phyloP scores from a whole-genome alignment of 2,797 vertebrate genomes.

The Mus caroli region DNA sequence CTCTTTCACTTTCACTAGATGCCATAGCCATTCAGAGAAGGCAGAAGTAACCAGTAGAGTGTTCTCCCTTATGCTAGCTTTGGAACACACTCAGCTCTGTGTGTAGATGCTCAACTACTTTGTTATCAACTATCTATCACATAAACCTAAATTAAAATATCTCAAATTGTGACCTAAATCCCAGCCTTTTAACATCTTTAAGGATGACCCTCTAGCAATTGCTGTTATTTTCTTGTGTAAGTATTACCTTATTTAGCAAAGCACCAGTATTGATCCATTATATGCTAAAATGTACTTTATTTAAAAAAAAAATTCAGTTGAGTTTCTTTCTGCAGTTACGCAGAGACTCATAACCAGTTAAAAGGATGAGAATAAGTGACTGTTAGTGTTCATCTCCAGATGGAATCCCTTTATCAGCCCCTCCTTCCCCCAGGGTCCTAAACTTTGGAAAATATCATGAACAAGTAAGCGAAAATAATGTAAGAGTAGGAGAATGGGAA shows the following conservation, averaged over 20 bases:
- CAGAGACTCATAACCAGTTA: not conserved
- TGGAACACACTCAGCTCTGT: not conserved
- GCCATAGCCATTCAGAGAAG: not conserved
- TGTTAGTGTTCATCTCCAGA: not conserved
- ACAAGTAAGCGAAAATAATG: not conserved
- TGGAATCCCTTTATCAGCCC: not conserved
- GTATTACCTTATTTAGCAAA: not conserved
- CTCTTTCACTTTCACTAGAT: not conserved
- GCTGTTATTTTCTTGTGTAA: not conserved
- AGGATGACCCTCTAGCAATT: not conserved
- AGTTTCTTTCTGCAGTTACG: not conserved
- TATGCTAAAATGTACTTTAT: not conserved
- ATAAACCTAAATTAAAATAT: not conserved
- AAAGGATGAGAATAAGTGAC: not conserved
- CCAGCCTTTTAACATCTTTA: not conserved
- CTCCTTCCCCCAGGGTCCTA: accelerated
- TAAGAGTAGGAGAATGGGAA: not conserved
- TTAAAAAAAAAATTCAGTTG: not conserved
- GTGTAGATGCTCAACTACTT: not conserved
- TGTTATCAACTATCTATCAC: not conserved
- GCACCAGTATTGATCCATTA: not conserved
- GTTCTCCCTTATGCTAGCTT: not conserved
- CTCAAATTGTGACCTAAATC: not conserved
- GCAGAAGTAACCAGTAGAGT: not conserved
- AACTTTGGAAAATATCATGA: not conserved